These are phyloP conservation scores for Nemurella pictetii DNA, from an alignment of 2,888 invertebrate genomes.

Conservation along the genomic window DNA sequence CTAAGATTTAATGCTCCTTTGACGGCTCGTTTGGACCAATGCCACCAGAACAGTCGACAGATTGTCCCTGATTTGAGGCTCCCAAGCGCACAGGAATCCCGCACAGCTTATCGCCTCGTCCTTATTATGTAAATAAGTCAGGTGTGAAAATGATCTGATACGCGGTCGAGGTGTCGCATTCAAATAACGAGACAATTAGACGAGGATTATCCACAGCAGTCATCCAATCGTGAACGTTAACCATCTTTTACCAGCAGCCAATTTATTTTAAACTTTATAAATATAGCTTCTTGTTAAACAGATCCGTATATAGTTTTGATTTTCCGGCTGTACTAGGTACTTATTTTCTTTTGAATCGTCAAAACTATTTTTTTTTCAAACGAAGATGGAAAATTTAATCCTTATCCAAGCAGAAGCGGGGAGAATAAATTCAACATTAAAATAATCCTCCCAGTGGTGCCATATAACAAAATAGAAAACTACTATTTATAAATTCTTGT, in stretches of 20 bases:
- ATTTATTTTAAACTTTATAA: neutral
- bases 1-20: neutral
- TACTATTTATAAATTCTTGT: neutral
- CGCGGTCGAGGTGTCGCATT: neutral
- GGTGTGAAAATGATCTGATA: constrained; percentile 16
- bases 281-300: neutral
- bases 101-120: neutral
- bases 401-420: neutral
- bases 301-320: neutral
- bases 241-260: too few relatives aligned
- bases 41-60: neutral
- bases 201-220: neutral
- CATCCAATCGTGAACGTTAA: neutral
- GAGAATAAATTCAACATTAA: neutral
- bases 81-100: neutral
- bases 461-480: neutral
- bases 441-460: neutral
- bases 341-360: neutral
- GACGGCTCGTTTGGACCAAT: neutral
- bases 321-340: neutral
- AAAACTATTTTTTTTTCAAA: neutral
- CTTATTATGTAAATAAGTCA: neutral
- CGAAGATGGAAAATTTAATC: neutral
- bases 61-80: neutral
- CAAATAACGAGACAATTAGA: neutral